Evolutionary conservation across 1,140 invertebrate genomes (phyloP), one percentile per base, ranked within the genome.

Genomic region (Thaumetopoea pityocampa): DNA sequence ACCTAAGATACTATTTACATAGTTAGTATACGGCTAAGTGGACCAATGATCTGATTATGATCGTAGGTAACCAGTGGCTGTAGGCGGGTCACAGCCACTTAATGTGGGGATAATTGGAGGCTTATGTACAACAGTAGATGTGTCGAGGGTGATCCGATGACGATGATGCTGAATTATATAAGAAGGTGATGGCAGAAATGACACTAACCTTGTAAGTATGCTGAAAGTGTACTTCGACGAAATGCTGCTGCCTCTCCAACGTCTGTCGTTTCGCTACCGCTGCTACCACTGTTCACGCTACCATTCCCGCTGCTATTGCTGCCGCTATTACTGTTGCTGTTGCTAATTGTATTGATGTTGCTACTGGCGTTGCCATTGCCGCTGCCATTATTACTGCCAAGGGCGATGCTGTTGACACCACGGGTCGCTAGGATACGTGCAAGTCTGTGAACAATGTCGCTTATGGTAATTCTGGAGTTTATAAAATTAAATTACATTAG

Each of bases 221-320:
- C 90, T 20, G 93, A 91, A 9, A 97, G 85, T 4, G 94, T 96
- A 49, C 89, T 92, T 20, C 93, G 86, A 30, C 94, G 88, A 61
- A 98, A 98, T 8, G 90, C 89, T 18, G 89, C 91, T 3, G 97
- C 92, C 62, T 96, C 94, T 5, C 71, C 34, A n/a, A 51, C 58
- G 32, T 79, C 76, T 0, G 56, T 11, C 22, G 44, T 12, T 30
- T 29, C 54, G 19, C 53, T 50, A 20, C 38, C 37, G 29, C 40
- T 47, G 22, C 48, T 62, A 22, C 38, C 90, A 81, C 49, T 93
- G 86, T 70, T 96, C 93, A 58, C 93, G 90, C 64, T 95, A 16
- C 45, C 92, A 0, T 89, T 90, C 48, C 90, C 89, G 95, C 94
- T 34, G 23, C 20, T 33, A 2, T 4, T 20, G 47, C 90, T 29